Percentiles rank a stretch among this genome's conserved stretches.
Evolutionary conservation across 2,113 vertebrate genomes (phyloP).

Genomic region (Halichoeres trimaculatus): DNA sequence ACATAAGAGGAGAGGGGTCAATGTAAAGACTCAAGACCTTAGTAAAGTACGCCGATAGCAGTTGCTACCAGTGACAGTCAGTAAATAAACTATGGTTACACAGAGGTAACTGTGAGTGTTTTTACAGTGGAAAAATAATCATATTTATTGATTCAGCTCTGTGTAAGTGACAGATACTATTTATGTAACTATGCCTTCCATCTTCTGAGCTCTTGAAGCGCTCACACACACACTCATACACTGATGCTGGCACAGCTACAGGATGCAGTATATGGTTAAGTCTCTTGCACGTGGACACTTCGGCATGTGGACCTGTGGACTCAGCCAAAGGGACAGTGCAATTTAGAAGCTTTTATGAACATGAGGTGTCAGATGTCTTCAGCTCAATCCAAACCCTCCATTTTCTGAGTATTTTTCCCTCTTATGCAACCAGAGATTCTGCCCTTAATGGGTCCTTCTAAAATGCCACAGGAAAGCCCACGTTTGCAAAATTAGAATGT

Average conservation of each 20-base stretch:
- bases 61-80: background rate
- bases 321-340: background rate
- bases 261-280: too few relatives aligned
- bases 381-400: background rate
- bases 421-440: background rate
- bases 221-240: too few relatives aligned
- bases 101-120: too few relatives aligned
- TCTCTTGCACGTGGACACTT: too few relatives aligned
- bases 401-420: background rate
- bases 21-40: too few relatives aligned
- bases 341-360: background rate
- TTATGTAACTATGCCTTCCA: too few relatives aligned
- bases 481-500: background rate
- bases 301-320: too few relatives aligned
- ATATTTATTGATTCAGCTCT: background rate
- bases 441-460: background rate
- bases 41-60: background rate
- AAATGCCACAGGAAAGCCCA: constrained; percentile 35
- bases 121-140: background rate
- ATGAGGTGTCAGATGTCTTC: background rate
- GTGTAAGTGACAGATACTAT: too few relatives aligned
- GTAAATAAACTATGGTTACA: background rate
- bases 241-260: too few relatives aligned
- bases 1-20: background rate
- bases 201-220: too few relatives aligned